Evolutionary conservation across 2,113 vertebrate genomes (phyloP).

Genomic region (Rhizomys pruinosus): DNA sequence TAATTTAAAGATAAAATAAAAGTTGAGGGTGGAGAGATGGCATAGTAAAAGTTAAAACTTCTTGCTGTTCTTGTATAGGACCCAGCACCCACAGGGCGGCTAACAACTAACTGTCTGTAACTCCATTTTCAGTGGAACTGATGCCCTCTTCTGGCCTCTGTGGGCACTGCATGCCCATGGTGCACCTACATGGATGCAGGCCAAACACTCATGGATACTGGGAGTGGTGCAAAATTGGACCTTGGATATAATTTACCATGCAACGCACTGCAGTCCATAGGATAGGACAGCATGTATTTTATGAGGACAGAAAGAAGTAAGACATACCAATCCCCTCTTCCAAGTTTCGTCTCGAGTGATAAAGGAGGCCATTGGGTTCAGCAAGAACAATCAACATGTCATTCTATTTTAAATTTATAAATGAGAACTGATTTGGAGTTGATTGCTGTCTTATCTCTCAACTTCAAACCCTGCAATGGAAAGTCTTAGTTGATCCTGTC

Average conservation of each 20-base stretch:
- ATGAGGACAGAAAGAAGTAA: not conserved
- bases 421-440: constrained; percentile 52
- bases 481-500: constrained; percentile 61
- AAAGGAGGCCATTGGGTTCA: constrained; percentile 35
- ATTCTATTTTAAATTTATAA: constrained; percentile 50
- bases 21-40: too few species aligned
- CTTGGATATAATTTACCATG: not conserved
- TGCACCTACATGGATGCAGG: too few species aligned
- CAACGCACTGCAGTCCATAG: not conserved
- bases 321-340: not conserved
- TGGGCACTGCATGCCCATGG: too few species aligned
- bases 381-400: not conserved
- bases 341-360: constrained; percentile 49
- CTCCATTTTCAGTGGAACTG: too few species aligned
- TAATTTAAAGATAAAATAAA: not conserved
- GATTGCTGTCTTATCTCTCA: constrained; percentile 43
- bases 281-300: not conserved
- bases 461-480: constrained; percentile 52
- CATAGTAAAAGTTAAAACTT: too few species aligned
- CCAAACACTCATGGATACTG: too few species aligned
- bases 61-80: too few species aligned
- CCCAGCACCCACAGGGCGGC: too few species aligned
- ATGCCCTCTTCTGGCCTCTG: too few species aligned
- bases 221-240: not conserved
- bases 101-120: too few species aligned